Evolutionary conservation across 2,888 invertebrate species (phyloP), one percentile per base, ranked within the genome.

Genomic region (Plusia festucae): DNA sequence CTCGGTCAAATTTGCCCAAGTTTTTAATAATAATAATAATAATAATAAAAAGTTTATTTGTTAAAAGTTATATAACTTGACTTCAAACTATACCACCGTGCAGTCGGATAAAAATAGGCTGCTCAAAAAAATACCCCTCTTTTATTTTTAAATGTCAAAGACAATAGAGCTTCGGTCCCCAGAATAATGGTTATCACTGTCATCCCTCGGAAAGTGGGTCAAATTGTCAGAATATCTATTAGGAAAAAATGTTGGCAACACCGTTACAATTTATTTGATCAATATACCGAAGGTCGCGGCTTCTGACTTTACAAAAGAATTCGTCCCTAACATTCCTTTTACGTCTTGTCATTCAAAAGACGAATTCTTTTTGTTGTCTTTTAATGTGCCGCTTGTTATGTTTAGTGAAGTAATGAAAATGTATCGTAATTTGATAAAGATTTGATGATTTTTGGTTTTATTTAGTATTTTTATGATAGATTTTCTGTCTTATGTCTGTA

Each of bases 251-350:
- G 34, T 34, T 65, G 15, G 32, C 65, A 62, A 52, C 60, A 53
- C 32, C 18, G n/a, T 18, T 53, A 9, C 20, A 56, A 60, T 16
- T 57, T 61, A 60, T 75, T 68, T 69, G 61, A 78, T 78, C 72
- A 76, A 70, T 68, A 68, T 40, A 18, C 18, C 16, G 58, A 46
- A 60, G 22, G 60, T 65, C 54, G 49, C 27, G 49, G 65, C 53
- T 60, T 66, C 52, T 54, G 60, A 63, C 55, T 65, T 49, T 56
- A 53, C 11, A 8, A 49, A 60, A 60, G 8, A 56, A 60, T 56
- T 8, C 24, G 54, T 53, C 16, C 51, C 15, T 40, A 53, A 53
- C 11, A 49, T 70, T 67, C 56, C 16, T 60, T 53, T 20, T 32
- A 64, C 16, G 65, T 59, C 52, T 22, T 54, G 30, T 49, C 53